These are phyloP conservation scores for Iphiclides podalirius DNA, from an alignment of 2,888 invertebrate species.

Conservation along the genomic window DNA sequence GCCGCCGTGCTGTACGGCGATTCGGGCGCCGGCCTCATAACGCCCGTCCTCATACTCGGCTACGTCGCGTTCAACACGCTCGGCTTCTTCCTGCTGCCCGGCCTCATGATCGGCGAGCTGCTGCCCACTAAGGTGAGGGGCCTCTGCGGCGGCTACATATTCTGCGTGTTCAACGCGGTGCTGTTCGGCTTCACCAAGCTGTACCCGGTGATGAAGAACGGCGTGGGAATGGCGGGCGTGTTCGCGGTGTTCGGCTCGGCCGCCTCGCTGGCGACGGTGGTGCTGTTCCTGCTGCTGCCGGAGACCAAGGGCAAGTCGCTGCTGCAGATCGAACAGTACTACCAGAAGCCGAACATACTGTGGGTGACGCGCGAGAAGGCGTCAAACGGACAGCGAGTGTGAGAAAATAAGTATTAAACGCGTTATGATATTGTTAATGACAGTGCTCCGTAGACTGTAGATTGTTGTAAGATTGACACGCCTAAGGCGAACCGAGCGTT, in stretches of 20 bases:
- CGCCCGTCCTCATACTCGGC: constrained; percentile 73
- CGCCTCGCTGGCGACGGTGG: constrained; percentile 81
- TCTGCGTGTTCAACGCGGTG: constrained; percentile 84
- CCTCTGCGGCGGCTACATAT: constrained; percentile 86
- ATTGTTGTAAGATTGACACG: not conserved
- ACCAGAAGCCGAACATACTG: constrained; percentile 82
- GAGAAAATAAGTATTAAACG: constrained; percentile 29
- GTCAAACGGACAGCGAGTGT: constrained; percentile 49
- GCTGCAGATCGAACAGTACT: constrained; percentile 89
- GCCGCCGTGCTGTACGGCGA: constrained; percentile 55
- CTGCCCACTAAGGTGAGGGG: constrained; percentile 87
- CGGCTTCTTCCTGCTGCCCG: constrained; percentile 87
- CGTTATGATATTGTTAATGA: constrained; percentile 2
- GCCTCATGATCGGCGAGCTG: constrained; percentile 87
- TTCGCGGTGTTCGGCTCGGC: constrained; percentile 85
- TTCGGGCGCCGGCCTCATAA: constrained; percentile 43
- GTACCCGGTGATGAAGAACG: constrained; percentile 82
- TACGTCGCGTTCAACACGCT: constrained; percentile 88
- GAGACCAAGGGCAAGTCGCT: constrained; percentile 87
- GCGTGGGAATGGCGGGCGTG: constrained; percentile 83
- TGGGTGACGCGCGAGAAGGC: constrained; percentile 78
- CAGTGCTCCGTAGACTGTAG: no score
- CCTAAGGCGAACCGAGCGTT: not conserved
- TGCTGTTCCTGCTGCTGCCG: constrained; percentile 84
- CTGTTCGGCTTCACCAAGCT: constrained; percentile 85